Percentiles rank a stretch among this genome's conserved stretches.
phyloP scores from a whole-genome alignment of 2,797 vertebrate species.

The Sebastes diaconus region DNA sequence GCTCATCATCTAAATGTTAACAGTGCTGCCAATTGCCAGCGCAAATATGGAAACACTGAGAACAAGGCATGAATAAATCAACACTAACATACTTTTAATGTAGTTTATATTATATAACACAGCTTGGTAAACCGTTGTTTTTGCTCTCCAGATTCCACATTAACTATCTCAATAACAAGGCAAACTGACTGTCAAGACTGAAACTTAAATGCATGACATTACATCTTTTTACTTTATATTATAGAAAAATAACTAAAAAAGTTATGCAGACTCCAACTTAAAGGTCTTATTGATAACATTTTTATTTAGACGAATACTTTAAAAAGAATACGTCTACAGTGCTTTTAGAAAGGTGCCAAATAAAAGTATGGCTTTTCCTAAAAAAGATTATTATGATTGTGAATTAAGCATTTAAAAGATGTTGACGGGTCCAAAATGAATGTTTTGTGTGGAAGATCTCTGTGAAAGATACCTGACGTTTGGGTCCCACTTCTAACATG shows the following conservation, averaged over 20 bases:
- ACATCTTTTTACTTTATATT: too few species aligned
- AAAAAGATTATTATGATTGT: too few species aligned
- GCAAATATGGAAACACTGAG: conserved; percentile 7
- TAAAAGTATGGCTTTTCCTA: too few species aligned
- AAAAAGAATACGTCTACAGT: too few species aligned
- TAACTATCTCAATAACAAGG: neutral
- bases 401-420: too few species aligned
- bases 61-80: conserved; percentile 11
- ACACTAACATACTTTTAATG: neutral
- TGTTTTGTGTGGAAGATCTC: too few species aligned
- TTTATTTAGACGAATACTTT: too few species aligned
- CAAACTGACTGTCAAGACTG: neutral
- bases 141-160: neutral
- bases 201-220: neutral
- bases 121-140: neutral
- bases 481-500: too few species aligned
- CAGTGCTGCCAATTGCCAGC: neutral
- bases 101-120: neutral
- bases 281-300: neutral
- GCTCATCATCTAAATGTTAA: conserved; percentile 27
- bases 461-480: too few species aligned
- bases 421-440: too few species aligned
- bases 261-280: neutral
- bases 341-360: too few species aligned
- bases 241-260: neutral